phyloP scores from a whole-genome alignment of 2,113 vertebrate species.

The Pipra filicauda region DNA sequence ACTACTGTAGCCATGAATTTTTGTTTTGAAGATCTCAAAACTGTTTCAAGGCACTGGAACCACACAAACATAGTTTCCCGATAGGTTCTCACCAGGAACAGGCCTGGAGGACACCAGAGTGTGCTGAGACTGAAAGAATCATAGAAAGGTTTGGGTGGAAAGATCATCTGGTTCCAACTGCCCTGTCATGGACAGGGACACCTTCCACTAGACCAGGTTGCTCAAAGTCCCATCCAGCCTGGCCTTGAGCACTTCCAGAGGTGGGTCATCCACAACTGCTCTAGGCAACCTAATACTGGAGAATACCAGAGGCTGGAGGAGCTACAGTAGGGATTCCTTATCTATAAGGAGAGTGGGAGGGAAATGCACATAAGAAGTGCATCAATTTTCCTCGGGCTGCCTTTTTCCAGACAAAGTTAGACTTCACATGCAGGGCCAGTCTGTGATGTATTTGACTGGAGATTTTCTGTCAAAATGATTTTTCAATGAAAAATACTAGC shows the following conservation, averaged over 20 bases:
- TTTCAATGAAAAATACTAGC: not conserved
- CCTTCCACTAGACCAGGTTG: not conserved
- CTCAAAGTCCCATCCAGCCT: not conserved
- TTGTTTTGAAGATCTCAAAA: not conserved
- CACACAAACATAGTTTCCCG: fast-evolving
- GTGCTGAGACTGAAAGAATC: not conserved
- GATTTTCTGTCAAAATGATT: not conserved
- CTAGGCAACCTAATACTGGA: not conserved
- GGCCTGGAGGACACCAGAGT: not conserved
- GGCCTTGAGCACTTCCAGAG: not conserved
- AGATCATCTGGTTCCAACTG: not conserved
- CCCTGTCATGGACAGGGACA: not conserved
- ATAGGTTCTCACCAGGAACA: not conserved
- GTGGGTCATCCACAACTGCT: not conserved
- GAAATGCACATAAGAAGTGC: not conserved
- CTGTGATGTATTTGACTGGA: not conserved
- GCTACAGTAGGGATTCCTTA: not conserved
- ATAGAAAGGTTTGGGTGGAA: not conserved
- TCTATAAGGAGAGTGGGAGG: not conserved
- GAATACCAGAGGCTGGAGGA: not conserved
- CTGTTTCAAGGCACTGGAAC: not conserved
- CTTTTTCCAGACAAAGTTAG: not conserved
- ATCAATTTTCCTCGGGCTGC: not conserved
- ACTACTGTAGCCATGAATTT: not conserved
- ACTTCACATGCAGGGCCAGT: not conserved